Conservation (phyloP, 2,888 invertebrate genomes). For the Hemithea aestivaria region DNA sequence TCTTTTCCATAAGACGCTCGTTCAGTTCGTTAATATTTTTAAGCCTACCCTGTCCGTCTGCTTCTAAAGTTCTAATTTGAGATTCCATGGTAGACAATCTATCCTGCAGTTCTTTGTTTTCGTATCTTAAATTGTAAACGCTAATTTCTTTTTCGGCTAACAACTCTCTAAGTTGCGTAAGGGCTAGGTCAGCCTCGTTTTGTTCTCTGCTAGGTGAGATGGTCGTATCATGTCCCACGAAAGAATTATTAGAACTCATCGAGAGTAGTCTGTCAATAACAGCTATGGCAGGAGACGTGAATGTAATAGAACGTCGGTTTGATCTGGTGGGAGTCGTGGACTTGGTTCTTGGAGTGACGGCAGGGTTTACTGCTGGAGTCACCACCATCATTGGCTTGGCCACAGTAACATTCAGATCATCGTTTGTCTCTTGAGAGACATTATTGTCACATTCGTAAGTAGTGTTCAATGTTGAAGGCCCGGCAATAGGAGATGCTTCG, state of each 20-base stretch:
- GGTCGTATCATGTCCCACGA: constrained; percentile 43
- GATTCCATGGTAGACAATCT: constrained; percentile 60
- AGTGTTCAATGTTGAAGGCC: constrained; percentile 41
- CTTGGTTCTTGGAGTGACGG: constrained; percentile 51
- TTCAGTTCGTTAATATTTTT: constrained; percentile 60
- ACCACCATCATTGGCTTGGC: constrained; percentile 71
- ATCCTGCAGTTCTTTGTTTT: constrained; percentile 69
- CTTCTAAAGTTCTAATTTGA: constrained; percentile 57
- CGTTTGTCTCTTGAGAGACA: constrained; percentile 40
- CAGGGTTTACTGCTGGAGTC: constrained; percentile 61
- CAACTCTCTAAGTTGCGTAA: constrained; percentile 69
- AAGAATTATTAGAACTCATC: constrained; percentile 58
- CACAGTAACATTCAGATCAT: constrained; percentile 49
- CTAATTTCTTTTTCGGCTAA: constrained; percentile 77
- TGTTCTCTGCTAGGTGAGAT: constrained; percentile 44
- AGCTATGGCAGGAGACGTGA: constrained; percentile 73
- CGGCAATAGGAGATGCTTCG: constrained; percentile 33
- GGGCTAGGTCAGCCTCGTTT: constrained; percentile 56
- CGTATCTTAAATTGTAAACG: constrained; percentile 69
- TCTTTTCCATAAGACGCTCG: constrained; percentile 60
- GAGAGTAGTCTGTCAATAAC: constrained; percentile 73
- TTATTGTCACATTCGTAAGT: constrained; percentile 34
- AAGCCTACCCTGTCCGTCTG: constrained; percentile 51
- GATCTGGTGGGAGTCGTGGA: constrained; percentile 52
- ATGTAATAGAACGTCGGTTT: constrained; percentile 63